Conservation (phyloP, 1,140 invertebrate genomes). For the Heliconius hewitsoni region DNA sequence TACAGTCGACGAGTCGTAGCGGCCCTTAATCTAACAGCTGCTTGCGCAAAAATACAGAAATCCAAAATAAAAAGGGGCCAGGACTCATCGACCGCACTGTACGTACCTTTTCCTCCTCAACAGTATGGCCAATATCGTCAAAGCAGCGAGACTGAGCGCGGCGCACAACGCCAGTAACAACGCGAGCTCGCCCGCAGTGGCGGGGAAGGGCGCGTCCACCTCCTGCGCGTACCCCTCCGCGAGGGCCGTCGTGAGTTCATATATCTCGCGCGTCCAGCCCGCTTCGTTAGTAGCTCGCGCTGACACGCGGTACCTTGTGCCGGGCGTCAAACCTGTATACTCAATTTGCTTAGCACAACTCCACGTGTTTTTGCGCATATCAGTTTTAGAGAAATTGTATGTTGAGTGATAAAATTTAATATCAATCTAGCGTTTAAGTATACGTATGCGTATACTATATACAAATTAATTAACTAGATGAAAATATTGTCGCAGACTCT, state of each 20-base stretch:
- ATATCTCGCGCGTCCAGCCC: slow-evolving; percentile 68
- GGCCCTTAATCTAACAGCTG: too few relatives aligned
- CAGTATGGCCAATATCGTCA: slow-evolving; percentile 73
- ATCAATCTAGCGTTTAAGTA: too few relatives aligned
- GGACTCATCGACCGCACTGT: neutral
- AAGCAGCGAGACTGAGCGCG: slow-evolving; percentile 66
- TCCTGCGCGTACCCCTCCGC: slow-evolving; percentile 70
- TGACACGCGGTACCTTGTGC: slow-evolving; percentile 68
- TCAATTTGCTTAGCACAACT: neutral
- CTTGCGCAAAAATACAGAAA: too few relatives aligned
- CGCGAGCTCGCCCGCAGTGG: slow-evolving; percentile 69
- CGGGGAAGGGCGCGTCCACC: slow-evolving; percentile 73
- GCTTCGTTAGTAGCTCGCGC: slow-evolving; percentile 72
- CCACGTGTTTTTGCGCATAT: neutral
- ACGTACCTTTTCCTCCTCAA: slow-evolving; percentile 68
- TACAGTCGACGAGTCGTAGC: too few relatives aligned
- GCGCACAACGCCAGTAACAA: slow-evolving; percentile 71
- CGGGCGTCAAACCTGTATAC: slow-evolving; percentile 57
- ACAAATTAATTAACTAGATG: too few relatives aligned
- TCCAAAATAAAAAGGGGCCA: too few relatives aligned
- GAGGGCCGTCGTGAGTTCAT: slow-evolving; percentile 65
- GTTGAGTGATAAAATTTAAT: too few relatives aligned
- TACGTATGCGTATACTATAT: too few relatives aligned
- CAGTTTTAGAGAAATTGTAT: too few relatives aligned
- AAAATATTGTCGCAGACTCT: too few relatives aligned